Evolutionary conservation across 2,888 invertebrate species (phyloP).

Genomic region (Torymus aiolomorphi): DNA sequence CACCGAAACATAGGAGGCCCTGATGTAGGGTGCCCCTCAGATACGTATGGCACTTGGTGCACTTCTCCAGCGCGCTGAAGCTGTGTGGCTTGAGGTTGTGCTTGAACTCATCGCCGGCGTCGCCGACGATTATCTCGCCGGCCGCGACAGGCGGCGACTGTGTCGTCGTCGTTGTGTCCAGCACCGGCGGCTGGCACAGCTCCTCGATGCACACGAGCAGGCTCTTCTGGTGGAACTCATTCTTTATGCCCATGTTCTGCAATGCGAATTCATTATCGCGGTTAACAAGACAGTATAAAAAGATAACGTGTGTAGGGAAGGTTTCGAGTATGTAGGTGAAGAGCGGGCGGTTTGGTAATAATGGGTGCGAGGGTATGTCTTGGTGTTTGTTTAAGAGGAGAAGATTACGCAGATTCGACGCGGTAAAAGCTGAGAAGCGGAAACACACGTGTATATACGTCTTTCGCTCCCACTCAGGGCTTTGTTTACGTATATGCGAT

Average conservation of each 20-base stretch:
- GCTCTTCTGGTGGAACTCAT: conserved; percentile 84
- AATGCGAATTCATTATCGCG: conserved; percentile 61
- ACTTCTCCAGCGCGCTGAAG: conserved; percentile 82
- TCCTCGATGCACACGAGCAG: conserved; percentile 83
- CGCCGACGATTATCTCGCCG: conserved; percentile 7
- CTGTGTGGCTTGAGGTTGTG: conserved; percentile 81
- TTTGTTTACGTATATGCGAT: too few species aligned
- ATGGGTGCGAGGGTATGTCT: too few species aligned
- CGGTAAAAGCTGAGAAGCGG: too few species aligned
- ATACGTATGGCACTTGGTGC: conserved; percentile 85
- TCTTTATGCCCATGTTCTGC: conserved; percentile 85
- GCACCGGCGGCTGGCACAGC: conserved; percentile 74
- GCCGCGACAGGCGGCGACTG: neutral
- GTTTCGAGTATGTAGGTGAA: too few species aligned
- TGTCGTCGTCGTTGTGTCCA: conserved; percentile 57
- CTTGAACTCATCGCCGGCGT: conserved; percentile 47
- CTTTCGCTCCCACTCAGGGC: too few species aligned
- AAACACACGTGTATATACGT: too few species aligned
- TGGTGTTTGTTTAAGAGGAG: too few species aligned
- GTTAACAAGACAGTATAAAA: too few species aligned
- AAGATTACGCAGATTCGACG: too few species aligned
- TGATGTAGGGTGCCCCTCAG: conserved; percentile 83
- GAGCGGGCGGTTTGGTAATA: too few species aligned
- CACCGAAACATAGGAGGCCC: conserved; percentile 83
- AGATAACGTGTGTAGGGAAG: too few species aligned